These are phyloP conservation scores for Conops quadrifasciatus DNA, from an alignment of 2,888 invertebrate genomes.

Conservation along the genomic window DNA sequence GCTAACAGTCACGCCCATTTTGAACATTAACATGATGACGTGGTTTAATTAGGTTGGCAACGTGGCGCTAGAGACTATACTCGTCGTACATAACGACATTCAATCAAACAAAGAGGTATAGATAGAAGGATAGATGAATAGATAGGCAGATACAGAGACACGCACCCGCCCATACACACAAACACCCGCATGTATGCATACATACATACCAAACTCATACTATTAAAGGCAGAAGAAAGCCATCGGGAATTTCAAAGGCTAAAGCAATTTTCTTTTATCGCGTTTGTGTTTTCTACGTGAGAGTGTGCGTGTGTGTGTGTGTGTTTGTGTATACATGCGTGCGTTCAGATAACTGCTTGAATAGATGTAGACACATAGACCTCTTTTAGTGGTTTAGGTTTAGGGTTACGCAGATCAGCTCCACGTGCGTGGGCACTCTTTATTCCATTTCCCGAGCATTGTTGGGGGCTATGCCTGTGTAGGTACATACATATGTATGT, in stretches of 20 bases:
- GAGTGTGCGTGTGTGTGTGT: too few relatives aligned
- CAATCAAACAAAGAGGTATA: background rate
- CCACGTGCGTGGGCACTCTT: background rate
- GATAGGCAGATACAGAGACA: background rate
- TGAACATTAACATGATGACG: slow-evolving; percentile 17
- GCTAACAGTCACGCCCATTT: slow-evolving; percentile 1
- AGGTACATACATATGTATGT: background rate
- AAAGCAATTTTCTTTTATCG: too few relatives aligned
- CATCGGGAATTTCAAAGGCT: too few relatives aligned
- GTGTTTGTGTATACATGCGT: too few relatives aligned
- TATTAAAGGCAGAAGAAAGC: background rate
- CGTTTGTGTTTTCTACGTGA: too few relatives aligned
- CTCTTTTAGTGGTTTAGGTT: too few relatives aligned
- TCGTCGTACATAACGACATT: too few relatives aligned
- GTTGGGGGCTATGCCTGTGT: background rate
- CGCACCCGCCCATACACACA: background rate
- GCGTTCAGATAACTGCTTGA: too few relatives aligned
- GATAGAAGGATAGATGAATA: background rate
- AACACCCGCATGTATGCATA: background rate
- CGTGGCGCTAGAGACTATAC: background rate
- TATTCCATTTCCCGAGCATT: background rate
- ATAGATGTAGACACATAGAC: too few relatives aligned
- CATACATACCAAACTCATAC: background rate
- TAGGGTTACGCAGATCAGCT: too few relatives aligned
- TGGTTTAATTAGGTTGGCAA: slow-evolving; percentile 32